Conservation (phyloP, 2,113 vertebrate genomes). For the Phoenicopterus ruber region DNA sequence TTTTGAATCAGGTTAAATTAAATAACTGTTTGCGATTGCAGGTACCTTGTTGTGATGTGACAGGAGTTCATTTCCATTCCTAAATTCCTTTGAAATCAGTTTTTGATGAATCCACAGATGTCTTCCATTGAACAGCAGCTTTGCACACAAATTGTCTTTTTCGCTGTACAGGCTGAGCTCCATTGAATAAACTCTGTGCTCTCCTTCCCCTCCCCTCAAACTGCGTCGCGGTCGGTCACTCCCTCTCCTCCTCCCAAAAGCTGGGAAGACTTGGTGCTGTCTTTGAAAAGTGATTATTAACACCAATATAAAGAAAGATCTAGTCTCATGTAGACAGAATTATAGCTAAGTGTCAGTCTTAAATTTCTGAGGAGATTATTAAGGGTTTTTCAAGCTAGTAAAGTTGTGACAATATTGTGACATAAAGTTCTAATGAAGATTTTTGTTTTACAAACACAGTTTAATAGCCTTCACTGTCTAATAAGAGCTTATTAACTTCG, state of each 20-base stretch:
- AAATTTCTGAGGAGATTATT: not conserved
- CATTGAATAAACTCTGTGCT: not conserved
- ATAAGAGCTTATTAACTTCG: not conserved
- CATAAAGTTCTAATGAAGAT: not conserved
- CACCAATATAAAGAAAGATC: not conserved
- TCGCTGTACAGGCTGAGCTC: not conserved
- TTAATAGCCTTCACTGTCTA: not conserved
- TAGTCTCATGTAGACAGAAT: not conserved
- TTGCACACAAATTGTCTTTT: not conserved
- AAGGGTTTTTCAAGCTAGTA: not conserved
- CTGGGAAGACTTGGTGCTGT: not conserved
- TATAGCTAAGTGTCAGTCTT: not conserved
- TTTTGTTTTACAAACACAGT: not conserved
- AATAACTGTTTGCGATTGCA: not conserved
- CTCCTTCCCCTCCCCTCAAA: not conserved
- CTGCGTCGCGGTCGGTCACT: not conserved
- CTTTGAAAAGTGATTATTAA: not conserved
- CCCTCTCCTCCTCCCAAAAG: not conserved
- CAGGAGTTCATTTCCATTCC: conserved; percentile 8
- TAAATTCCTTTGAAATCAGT: not conserved
- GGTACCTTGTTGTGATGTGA: not conserved
- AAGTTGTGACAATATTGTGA: not conserved
- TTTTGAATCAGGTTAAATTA: conserved; percentile 1
- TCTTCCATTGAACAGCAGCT: not conserved
- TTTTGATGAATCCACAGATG: not conserved